Percentiles rank a stretch among this genome's conserved stretches.
Evolutionary conservation across 1,140 invertebrate species (phyloP).

Genomic region (Euglossa dilemma): DNA sequence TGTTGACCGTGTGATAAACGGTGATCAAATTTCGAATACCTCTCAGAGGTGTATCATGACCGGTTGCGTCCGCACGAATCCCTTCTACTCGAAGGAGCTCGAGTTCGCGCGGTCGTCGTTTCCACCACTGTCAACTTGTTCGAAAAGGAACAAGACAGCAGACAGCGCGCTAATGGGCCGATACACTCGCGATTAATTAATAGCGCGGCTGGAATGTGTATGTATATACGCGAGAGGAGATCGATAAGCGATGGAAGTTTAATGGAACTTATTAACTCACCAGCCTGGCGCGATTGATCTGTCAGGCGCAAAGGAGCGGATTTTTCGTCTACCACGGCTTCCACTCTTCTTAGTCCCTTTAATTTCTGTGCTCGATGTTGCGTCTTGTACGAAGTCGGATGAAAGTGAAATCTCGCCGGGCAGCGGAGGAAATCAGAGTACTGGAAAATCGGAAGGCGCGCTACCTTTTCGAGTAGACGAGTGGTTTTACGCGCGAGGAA

Average conservation of each 20-base stretch:
- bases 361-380: background rate
- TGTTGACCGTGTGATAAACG: constrained; percentile 57
- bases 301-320: background rate
- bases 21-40: constrained; percentile 49
- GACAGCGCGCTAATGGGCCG: background rate
- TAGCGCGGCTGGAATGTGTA: background rate
- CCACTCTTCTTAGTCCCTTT: background rate
- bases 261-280: constrained; percentile 43
- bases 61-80: constrained; percentile 41
- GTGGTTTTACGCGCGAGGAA: too few species aligned
- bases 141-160: constrained; percentile 9
- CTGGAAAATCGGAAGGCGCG: too few species aligned
- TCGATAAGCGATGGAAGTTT: constrained; percentile 28
- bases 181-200: constrained; percentile 35
- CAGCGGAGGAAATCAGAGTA: background rate
- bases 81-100: constrained; percentile 35
- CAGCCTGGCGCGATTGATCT: constrained; percentile 15
- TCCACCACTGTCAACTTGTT: constrained; percentile 6
- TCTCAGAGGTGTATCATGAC: constrained; percentile 36
- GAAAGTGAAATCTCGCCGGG: background rate
- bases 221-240: background rate
- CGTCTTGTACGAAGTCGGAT: background rate
- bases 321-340: background rate
- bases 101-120: background rate
- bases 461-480: too few species aligned